Evolutionary conservation across 2,797 vertebrate genomes (phyloP).

Genomic region (Crax fasciolata): DNA sequence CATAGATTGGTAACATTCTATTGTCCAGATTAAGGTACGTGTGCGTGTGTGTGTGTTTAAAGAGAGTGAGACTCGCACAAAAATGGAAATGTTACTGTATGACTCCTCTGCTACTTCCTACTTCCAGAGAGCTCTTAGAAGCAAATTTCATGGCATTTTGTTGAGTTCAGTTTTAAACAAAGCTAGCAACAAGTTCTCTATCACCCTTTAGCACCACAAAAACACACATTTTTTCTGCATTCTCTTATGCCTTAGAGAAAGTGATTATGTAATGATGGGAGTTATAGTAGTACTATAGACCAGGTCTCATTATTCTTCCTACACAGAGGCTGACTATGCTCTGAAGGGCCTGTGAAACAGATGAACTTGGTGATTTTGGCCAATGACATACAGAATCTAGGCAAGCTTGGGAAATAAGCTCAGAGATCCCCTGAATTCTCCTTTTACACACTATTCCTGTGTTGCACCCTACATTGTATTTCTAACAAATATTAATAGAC

Average conservation of each 20-base stretch:
- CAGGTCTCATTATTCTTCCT: not conserved
- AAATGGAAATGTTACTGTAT: not conserved
- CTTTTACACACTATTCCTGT: not conserved
- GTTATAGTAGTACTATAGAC: not conserved
- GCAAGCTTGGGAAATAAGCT: not conserved
- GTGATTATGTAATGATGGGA: not conserved
- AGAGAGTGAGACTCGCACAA: not conserved
- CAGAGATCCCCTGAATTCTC: not conserved
- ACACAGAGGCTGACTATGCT: not conserved
- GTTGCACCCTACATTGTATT: not conserved
- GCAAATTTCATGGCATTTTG: not conserved
- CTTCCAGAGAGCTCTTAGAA: not conserved
- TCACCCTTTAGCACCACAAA: not conserved
- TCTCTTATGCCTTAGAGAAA: not conserved
- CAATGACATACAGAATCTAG: not conserved
- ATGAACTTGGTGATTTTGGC: not conserved
- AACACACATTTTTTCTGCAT: not conserved
- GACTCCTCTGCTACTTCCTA: not conserved
- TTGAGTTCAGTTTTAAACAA: not conserved
- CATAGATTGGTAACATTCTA: not conserved
- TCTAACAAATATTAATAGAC: conserved; percentile 3
- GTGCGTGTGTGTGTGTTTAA: not conserved
- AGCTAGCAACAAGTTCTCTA: not conserved
- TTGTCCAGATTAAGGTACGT: not conserved
- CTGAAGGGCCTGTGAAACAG: not conserved